phyloP scores from a whole-genome alignment of 2,113 vertebrate species.

The Scomber scombrus region DNA sequence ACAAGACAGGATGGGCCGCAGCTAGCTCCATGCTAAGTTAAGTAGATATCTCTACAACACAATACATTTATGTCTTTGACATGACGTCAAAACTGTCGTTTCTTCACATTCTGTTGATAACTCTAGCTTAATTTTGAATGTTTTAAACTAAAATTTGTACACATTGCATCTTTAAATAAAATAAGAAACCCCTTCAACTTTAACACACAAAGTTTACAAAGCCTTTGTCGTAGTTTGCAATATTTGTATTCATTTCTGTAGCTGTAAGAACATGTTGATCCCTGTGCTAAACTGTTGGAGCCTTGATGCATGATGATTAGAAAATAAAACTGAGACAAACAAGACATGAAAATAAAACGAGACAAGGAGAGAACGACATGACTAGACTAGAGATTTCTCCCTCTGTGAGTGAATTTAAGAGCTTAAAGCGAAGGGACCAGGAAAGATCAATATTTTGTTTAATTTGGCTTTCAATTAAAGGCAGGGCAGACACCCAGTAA shows the following conservation, averaged over 20 bases:
- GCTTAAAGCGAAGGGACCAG: not conserved
- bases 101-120: no score
- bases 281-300: not conserved
- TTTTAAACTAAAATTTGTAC: no score
- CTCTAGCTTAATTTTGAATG: no score
- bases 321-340: slow-evolving; percentile 3
- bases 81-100: no score
- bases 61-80: no score
- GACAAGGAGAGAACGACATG: slow-evolving; percentile 6
- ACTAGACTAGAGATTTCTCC: not conserved
- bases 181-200: not conserved
- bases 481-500: slow-evolving; percentile 5
- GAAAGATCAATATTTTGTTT: slow-evolving; percentile 42
- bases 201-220: not conserved
- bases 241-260: not conserved
- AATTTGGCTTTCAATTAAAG: slow-evolving; percentile 41
- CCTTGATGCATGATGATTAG: not conserved
- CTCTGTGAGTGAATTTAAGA: not conserved
- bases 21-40: no score
- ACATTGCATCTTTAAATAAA: not conserved
- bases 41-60: no score
- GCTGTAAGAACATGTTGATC: not conserved
- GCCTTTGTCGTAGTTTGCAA: not conserved
- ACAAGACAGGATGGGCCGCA: no score
- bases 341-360: not conserved